Base-by-base conservation (phyloP, 2,797 vertebrate species). In the Limosa lapponica region DNA sequence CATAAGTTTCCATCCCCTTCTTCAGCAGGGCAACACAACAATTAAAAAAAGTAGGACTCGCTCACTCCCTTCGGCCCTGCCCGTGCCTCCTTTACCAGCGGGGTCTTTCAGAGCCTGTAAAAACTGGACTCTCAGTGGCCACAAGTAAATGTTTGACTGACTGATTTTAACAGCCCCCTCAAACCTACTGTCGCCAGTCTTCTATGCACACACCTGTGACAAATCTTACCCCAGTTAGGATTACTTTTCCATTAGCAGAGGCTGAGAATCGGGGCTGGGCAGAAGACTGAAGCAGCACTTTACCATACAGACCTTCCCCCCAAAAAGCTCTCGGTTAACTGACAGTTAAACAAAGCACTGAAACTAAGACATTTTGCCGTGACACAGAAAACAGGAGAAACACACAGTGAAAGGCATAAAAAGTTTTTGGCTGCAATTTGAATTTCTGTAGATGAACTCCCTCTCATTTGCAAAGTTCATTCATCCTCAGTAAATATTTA, bases 1-100 rank as follows among this genome's bases (percentile, higher is more conserved):
- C 4, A 7, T 98, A 41, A 95, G 96, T 95, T 83, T 97, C 92
- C 89, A 66, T 61, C 52, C 89, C 81, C 30, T 43, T 67, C 55
- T 64, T 75, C 93, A 36, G 67, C 34, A 86, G 25, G 46, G 55
- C 36, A 24, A 78, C 61, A 46, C 65, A 58, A 75, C 22, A 8
- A 89, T 7, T 13, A 17, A 34, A 6, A 37, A 70, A 67, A 19
- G 11, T 10, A 15, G 1, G 6, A 8, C 32, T 36, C 1, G 0
- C 72, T 74, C 6, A 2, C 67, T 92, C 84, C 77, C 48, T 30
- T 71, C 8, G 8, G 44, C 77, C 30, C 44, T 41, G 34, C 55
- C 28, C 64, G 36, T 64, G 82, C 79, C 34, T 83, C 65, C 46
- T 62, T 32, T 17, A 14, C 36, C 25, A 32, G 11, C 0, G 2